Evolutionary conservation across 2,113 vertebrate species (phyloP).

Genomic region (Conger conger): DNA sequence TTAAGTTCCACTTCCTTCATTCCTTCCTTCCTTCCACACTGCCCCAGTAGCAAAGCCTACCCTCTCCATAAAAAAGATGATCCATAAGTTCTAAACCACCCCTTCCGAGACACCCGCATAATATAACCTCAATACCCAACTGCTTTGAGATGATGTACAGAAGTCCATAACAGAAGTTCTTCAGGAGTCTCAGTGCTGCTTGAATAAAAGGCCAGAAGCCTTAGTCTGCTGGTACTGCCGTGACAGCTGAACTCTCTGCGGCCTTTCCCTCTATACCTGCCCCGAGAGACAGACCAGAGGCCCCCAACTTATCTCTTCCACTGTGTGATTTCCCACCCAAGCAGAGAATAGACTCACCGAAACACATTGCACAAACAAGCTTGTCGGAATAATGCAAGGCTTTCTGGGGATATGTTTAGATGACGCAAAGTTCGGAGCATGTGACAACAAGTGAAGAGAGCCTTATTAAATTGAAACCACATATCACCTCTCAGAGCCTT

Average conservation of each 20-base stretch:
- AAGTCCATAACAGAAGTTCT: not conserved
- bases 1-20: constrained; percentile 15
- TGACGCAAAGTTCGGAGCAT: not conserved
- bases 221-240: constrained; percentile 38
- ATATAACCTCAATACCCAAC: too few relatives aligned
- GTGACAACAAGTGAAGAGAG: not conserved
- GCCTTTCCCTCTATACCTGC: not conserved
- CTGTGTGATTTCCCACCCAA: not conserved
- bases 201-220: constrained; percentile 43
- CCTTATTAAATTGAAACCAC: constrained; percentile 10
- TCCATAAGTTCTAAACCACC: not conserved
- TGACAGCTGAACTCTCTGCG: constrained; percentile 31
- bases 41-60: not conserved
- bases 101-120: not conserved
- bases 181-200: not conserved
- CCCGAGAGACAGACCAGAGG: not conserved
- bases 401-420: not conserved
- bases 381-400: not conserved
- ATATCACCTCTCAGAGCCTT: not conserved
- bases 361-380: not conserved
- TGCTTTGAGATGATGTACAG: not conserved
- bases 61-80: not conserved
- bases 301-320: too few relatives aligned
- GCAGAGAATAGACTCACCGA: not conserved
- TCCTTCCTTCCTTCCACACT: not conserved